Percentiles rank a stretch among this genome's conserved stretches.
These are phyloP conservation scores for Micrasema minimum DNA, from an alignment of 1,140 invertebrate genomes.

Conservation along the genomic window DNA sequence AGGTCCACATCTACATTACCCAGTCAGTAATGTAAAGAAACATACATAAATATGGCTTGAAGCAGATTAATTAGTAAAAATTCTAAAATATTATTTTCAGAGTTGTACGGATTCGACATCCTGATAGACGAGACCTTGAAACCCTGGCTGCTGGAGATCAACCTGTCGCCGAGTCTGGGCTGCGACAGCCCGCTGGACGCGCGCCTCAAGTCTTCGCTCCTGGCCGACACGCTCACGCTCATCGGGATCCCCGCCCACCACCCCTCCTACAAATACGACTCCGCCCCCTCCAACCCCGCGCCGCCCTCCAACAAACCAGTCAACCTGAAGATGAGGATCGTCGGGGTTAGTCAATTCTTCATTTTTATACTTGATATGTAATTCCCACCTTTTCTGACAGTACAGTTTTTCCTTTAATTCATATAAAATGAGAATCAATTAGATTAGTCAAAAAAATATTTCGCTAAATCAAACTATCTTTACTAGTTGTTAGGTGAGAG, in stretches of 20 bases:
- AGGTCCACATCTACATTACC: no score
- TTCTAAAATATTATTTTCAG: no score
- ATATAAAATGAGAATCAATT: not conserved
- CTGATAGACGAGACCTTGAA: conserved; percentile 90
- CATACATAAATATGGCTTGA: no score
- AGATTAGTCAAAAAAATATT: conserved; percentile 34
- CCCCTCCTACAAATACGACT: conserved; percentile 61
- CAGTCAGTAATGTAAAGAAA: no score
- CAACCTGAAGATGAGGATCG: conserved; percentile 60
- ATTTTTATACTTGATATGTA: not conserved
- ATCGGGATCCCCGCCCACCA: conserved; percentile 86
- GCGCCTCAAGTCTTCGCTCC: conserved; percentile 90
- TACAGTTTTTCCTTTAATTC: not conserved
- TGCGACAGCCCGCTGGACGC: conserved; percentile 93
- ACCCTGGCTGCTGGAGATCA: conserved; percentile 94
- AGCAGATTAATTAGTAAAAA: no score
- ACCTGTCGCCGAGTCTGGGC: conserved; percentile 88
- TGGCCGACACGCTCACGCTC: conserved; percentile 90
- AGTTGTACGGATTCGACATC: conserved; percentile 97
- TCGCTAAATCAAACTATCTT: no score
- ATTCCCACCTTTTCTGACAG: no score
- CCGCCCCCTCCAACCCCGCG: conserved; percentile 52
- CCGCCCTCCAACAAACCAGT: conserved; percentile 32
- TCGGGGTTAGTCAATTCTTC: conserved; percentile 57
- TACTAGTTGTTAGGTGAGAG: no score